Conservation (phyloP, 2,113 vertebrate genomes). For the Neoarius graeffei region DNA sequence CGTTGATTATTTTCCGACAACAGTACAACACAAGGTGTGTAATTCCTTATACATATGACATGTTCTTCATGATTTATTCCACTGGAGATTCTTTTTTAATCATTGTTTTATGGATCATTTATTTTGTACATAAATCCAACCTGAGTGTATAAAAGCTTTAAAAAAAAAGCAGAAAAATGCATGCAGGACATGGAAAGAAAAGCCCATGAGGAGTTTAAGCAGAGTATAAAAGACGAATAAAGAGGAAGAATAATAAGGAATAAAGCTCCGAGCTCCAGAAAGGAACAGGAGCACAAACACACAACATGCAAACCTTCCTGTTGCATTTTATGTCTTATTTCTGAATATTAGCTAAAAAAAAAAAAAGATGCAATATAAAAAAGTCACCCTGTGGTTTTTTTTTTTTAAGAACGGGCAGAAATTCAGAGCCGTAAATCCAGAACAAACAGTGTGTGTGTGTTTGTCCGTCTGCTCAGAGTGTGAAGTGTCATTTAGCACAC, state of each 20-base stretch:
- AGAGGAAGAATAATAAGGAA: not conserved
- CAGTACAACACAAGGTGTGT: not conserved
- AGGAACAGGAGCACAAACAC: not conserved
- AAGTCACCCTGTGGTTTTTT: not conserved
- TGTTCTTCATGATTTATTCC: not conserved
- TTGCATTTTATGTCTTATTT: not conserved
- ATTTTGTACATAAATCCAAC: no score
- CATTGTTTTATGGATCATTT: not conserved
- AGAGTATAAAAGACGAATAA: not conserved
- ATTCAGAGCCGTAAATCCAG: not conserved
- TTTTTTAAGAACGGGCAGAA: no score
- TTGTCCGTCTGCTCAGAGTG: conserved; percentile 4
- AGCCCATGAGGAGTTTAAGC: not conserved
- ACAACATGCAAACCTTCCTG: not conserved
- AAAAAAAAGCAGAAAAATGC: not conserved
- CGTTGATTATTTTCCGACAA: not conserved
- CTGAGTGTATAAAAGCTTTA: no score
- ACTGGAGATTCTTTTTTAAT: not conserved
- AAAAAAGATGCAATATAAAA: not conserved
- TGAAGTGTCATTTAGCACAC: conserved; percentile 12
- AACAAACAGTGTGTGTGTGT: conserved; percentile 14
- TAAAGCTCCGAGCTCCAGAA: not conserved
- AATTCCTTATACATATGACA: not conserved
- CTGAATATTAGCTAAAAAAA: not conserved
- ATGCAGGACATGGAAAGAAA: not conserved